Percentiles rank a stretch among this genome's conserved stretches.
Evolutionary conservation across 2,113 vertebrate species (phyloP).

Genomic region (Leucosticte australis): DNA sequence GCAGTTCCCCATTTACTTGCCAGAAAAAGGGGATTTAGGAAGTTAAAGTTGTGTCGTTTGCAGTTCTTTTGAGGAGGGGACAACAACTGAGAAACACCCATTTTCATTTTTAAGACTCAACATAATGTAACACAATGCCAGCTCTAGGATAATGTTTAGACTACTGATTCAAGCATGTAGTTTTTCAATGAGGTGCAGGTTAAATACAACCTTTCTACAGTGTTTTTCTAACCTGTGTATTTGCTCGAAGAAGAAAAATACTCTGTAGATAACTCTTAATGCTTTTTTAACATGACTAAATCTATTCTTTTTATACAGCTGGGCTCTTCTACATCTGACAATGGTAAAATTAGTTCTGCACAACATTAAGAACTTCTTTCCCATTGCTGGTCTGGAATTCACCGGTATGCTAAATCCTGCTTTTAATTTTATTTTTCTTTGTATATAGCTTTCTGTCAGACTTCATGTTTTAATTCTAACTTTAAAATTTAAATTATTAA

Average conservation of each 20-base stretch:
- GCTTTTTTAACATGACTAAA: background rate
- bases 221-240: background rate
- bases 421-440: background rate
- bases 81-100: background rate
- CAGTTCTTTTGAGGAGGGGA: background rate
- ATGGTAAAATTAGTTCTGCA: constrained; percentile 93
- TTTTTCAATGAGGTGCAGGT: background rate
- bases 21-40: background rate
- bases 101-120: background rate
- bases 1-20: background rate
- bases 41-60: background rate
- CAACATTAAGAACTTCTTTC: constrained; percentile 93
- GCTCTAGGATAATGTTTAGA: background rate
- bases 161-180: background rate
- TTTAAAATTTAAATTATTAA: background rate
- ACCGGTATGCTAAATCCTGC: constrained; percentile 76
- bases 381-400: constrained; percentile 92
- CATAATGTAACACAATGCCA: background rate
- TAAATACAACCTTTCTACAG: background rate
- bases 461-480: background rate
- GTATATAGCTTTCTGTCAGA: background rate
- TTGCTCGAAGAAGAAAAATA: background rate
- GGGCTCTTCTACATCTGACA: constrained; percentile 91
- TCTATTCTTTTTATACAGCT: constrained; percentile 73
- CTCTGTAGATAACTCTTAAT: background rate